Evolutionary conservation across 2,888 invertebrate genomes (phyloP).

Genomic region (Caenorhabditis afra): DNA sequence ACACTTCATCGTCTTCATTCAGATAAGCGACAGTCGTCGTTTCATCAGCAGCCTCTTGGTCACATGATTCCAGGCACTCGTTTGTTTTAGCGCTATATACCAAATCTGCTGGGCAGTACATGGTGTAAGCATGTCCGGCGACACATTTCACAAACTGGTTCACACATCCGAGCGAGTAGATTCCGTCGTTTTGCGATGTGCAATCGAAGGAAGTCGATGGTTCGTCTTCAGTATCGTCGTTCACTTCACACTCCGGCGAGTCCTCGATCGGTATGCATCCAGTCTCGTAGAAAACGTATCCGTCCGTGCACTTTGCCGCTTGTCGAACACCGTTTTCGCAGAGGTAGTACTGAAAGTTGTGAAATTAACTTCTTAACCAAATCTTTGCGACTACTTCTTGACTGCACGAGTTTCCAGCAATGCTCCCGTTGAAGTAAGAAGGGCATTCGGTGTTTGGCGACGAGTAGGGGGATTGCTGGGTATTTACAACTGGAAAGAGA

Average conservation of each 20-base stretch:
- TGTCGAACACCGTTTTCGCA: slow-evolving; percentile 51
- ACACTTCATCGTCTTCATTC: slow-evolving; percentile 12
- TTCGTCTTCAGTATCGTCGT: slow-evolving; percentile 18
- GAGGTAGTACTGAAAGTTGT: slow-evolving; percentile 45
- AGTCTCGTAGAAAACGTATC: slow-evolving; percentile 37
- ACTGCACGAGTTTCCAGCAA: slow-evolving; percentile 47
- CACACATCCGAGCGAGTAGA: slow-evolving; percentile 23
- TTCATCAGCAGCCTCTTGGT: slow-evolving; percentile 13
- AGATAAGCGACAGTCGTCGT: slow-evolving; percentile 3
- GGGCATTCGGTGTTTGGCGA: slow-evolving; percentile 28
- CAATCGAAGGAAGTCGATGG: slow-evolving; percentile 35
- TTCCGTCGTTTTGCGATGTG: slow-evolving; percentile 24
- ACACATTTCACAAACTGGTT: slow-evolving; percentile 42
- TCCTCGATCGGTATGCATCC: slow-evolving; percentile 33
- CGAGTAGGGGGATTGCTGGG: slow-evolving; percentile 16
- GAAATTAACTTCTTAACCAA: not conserved
- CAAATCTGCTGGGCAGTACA: slow-evolving; percentile 42
- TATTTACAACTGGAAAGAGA: slow-evolving; percentile 36
- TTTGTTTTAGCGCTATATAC: slow-evolving; percentile 26
- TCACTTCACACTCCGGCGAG: slow-evolving; percentile 45
- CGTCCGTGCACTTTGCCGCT: slow-evolving; percentile 32
- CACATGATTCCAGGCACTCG: slow-evolving; percentile 46
- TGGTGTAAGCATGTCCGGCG: slow-evolving; percentile 25
- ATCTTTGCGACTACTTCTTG: slow-evolving; percentile 19
- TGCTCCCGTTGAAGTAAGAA: slow-evolving; percentile 36